Evolutionary conservation across 2,888 invertebrate genomes (phyloP), one percentile per base, ranked within the genome.

Genomic region (Poecilobothrus nobilitatus): DNA sequence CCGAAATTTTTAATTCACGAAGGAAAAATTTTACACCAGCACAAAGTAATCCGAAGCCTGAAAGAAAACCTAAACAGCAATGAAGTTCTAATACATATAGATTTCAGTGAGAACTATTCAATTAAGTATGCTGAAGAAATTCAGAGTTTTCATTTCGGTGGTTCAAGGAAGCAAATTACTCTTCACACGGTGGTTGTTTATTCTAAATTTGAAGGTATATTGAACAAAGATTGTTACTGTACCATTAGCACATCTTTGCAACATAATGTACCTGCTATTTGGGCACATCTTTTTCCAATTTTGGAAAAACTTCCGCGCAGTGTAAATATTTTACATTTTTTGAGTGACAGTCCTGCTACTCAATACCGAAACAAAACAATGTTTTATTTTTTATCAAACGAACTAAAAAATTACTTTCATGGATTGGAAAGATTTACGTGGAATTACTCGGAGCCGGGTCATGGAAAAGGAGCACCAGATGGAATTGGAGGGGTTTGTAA

Each of bases 391-490:
- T 65, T 65, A 1, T 33, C 27, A 10, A 65, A 65, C 15, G 33
- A 65, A 18, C 33, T 65, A 33, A 65, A 65, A 33, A 33, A 33
- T 12, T 65, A 10, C 33, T 65, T 15, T n/a, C 0, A 33, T 3
- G 33, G 27, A 12, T 33, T 65, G 18, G 7, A 18, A 33, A 65
- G 12, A 33, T 65, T 65, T 27, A 33, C 33, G 9, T 65, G 65
- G 65, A 65, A 65, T 65, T 65, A 65, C 33, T 65, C 65, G 9
- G 65, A 65, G 3, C 12, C 27, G 0, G 65, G 65, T 33, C 65
- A 65, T 33, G 65, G 65, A n/a, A 65, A 65, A 27, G 33, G 65
- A 33, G 65, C 65, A n/a, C n/a, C n/a, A n/a, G n/a, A n/a, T n/a
- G n/a, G n/a, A n/a, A n/a, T n/a, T n/a, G n/a, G n/a, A n/a, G n/a